Conservation (phyloP, 30 jellyfish, hydroid and myxozoan genomes). For the Aurelia sp. region DNA sequence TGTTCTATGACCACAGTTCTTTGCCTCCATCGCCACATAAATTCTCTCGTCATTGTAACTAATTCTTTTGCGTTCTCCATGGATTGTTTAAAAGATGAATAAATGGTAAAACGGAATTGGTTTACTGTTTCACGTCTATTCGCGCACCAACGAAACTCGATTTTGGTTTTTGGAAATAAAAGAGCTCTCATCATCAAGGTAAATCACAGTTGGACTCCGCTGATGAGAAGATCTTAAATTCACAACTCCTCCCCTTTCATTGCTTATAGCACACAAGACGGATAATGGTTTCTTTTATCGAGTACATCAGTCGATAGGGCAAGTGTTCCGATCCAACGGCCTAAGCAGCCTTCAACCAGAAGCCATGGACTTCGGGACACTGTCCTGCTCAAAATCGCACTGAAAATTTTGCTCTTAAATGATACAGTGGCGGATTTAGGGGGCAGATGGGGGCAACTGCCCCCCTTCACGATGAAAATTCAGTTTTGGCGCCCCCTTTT, state of each 20-base stretch:
- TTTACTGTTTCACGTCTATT: neutral
- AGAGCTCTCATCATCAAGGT: constrained; percentile 27
- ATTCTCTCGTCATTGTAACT: too few relatives aligned
- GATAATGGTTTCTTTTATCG: constrained; percentile 46
- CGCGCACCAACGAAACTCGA: constrained; percentile 24
- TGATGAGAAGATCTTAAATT: constrained; percentile 36
- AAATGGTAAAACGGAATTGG: neutral
- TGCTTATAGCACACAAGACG: constrained; percentile 58
- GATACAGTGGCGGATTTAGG: too few relatives aligned
- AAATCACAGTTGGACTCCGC: constrained; percentile 61
- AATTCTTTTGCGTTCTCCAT: neutral
- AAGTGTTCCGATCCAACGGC: neutral
- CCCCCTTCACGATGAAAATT: too few relatives aligned
- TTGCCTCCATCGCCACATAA: too few relatives aligned
- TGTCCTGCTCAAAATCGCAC: too few relatives aligned
- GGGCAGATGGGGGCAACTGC: too few relatives aligned
- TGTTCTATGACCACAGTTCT: too few relatives aligned
- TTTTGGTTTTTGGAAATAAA: constrained; percentile 24
- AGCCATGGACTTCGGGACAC: too few relatives aligned
- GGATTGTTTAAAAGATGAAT: neutral
- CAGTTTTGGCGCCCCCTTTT: too few relatives aligned
- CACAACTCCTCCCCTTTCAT: constrained; percentile 65
- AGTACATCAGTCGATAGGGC: constrained; percentile 17
- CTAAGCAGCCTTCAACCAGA: too few relatives aligned
- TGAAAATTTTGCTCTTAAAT: too few relatives aligned